Conservation (phyloP, 2,888 invertebrate species). For the Agriopis aurantiaria region DNA sequence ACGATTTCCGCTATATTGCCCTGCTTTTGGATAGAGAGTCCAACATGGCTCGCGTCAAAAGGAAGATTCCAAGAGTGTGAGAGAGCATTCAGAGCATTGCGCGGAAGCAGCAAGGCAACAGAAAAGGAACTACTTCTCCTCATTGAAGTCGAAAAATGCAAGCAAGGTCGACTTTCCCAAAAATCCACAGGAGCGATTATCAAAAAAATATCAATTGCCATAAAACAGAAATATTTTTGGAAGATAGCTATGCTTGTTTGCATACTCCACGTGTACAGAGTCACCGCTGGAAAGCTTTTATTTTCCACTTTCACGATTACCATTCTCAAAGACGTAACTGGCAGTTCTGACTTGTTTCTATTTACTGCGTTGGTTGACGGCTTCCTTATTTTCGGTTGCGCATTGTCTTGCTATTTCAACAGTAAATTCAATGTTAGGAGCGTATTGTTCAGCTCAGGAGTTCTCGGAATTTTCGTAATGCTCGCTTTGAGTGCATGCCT, state of each 20-base stretch:
- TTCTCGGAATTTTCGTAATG: constrained; percentile 24
- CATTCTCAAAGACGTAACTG: constrained; percentile 44
- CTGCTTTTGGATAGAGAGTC: constrained; percentile 51
- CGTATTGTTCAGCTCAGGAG: constrained; percentile 24
- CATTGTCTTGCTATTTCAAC: constrained; percentile 34
- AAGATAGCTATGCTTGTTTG: constrained; percentile 32
- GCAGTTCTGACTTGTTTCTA: constrained; percentile 32
- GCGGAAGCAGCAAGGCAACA: constrained; percentile 31
- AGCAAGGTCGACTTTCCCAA: constrained; percentile 15
- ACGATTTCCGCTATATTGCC: constrained; percentile 44
- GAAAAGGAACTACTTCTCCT: constrained; percentile 47
- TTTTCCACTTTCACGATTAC: constrained; percentile 42
- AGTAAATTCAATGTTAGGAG: constrained; percentile 33
- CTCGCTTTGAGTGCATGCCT: constrained; percentile 22
- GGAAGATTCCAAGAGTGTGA: constrained; percentile 50
- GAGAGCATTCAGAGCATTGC: constrained; percentile 44
- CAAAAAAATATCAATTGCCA: constrained; percentile 27
- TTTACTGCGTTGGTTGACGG: constrained; percentile 34
- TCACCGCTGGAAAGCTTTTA: constrained; percentile 31
- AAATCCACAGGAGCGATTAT: constrained; percentile 9
- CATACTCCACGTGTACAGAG: constrained; percentile 41
- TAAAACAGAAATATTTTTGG: constrained; percentile 44
- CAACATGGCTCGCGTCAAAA: constrained; percentile 53
- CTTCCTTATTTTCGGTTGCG: constrained; percentile 30
- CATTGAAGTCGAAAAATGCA: constrained; percentile 39